Percentiles rank a stretch among this genome's conserved stretches.
phyloP scores from a whole-genome alignment of 2,888 invertebrate species.

The Diadegma fenestrale region DNA sequence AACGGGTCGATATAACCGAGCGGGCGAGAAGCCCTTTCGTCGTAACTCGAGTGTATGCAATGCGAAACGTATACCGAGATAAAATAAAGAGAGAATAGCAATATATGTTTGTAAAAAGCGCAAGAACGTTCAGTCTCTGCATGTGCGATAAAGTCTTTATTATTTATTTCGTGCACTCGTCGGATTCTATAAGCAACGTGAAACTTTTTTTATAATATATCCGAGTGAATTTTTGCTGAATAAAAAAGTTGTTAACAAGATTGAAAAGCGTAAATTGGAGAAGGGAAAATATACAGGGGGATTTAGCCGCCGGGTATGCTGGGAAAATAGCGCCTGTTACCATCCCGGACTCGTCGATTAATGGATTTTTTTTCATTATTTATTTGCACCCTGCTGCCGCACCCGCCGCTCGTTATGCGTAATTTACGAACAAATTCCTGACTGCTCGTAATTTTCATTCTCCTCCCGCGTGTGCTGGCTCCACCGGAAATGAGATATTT shows the following conservation, averaged over 20 bases:
- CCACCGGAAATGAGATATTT: neutral
- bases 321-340: conserved; percentile 8
- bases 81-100: neutral
- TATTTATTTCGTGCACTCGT: neutral
- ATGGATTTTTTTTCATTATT: conserved; percentile 17
- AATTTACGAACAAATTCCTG: conserved; percentile 32
- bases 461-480: neutral
- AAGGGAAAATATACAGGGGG: neutral
- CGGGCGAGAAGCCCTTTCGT: conserved; percentile 2
- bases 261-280: conserved; percentile 35
- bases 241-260: neutral
- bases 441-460: conserved; percentile 17
- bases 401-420: conserved; percentile 11
- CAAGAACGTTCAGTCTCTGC: neutral
- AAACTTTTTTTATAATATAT: neutral
- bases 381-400: neutral
- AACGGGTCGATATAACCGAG: conserved; percentile 64
- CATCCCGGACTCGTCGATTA: conserved; percentile 50
- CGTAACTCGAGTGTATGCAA: conserved; percentile 17
- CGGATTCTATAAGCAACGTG: neutral
- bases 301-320: neutral
- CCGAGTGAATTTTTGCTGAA: neutral
- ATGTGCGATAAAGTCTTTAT: neutral
- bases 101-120: neutral
- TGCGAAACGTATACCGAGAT: neutral